phyloP scores from a whole-genome alignment of 2,888 invertebrate species.

The Drosophila nr. perissopoda region DNA sequence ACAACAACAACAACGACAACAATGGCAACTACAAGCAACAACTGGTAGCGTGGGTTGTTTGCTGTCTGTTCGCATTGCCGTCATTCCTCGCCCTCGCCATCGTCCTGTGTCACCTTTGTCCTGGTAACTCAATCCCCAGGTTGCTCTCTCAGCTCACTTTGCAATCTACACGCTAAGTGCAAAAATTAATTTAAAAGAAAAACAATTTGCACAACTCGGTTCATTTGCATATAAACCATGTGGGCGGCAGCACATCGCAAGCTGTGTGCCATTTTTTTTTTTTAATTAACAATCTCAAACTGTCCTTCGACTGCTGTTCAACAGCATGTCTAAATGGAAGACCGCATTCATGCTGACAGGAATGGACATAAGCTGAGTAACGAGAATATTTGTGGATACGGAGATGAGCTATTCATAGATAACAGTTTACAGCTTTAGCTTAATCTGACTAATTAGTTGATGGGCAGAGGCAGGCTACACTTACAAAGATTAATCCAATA shows the following conservation, averaged over 20 bases:
- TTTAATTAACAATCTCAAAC: conserved; percentile 48
- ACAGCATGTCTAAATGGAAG: conserved; percentile 39
- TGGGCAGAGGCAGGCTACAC: too few species aligned
- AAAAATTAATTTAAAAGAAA: conserved; percentile 70
- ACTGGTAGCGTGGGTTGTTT: conserved; percentile 33
- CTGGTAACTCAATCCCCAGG: conserved; percentile 63
- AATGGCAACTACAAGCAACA: conserved; percentile 27
- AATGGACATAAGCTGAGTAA: not conserved
- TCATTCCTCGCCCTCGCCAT: conserved; percentile 18
- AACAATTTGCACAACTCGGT: conserved; percentile 20
- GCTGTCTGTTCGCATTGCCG: conserved; percentile 12
- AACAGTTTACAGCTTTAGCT: not conserved
- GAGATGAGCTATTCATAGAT: not conserved
- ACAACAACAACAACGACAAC: conserved; percentile 51
- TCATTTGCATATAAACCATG: conserved; percentile 40
- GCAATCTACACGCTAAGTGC: conserved; percentile 74
- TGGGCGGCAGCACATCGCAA: conserved; percentile 12
- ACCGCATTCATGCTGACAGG: conserved; percentile 36
- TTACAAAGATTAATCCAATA: not conserved
- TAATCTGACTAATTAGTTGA: not conserved
- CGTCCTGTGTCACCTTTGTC: conserved; percentile 4
- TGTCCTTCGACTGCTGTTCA: conserved; percentile 22
- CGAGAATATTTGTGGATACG: not conserved
- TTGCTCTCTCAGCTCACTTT: conserved; percentile 36
- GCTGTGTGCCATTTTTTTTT: conserved; percentile 34